Evolutionary conservation across 2,888 invertebrate species (phyloP).

Genomic region (Mythimna loreyi): DNA sequence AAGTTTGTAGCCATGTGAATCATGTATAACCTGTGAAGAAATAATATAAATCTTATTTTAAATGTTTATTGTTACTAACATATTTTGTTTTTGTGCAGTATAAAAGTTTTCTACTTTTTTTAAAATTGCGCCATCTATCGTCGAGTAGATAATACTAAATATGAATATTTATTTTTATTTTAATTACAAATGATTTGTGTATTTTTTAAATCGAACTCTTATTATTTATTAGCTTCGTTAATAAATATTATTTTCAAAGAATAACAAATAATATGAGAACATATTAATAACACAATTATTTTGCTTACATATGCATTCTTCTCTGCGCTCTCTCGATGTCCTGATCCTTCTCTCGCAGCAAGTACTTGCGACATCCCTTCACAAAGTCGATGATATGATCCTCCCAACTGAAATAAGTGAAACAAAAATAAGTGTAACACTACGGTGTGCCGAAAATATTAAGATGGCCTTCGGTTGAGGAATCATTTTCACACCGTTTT

Average conservation of each 20-base stretch:
- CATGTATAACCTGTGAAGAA: slow-evolving; percentile 37
- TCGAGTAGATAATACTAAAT: background rate
- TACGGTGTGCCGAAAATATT: too few species aligned
- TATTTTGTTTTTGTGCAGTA: too few species aligned
- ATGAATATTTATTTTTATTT: too few species aligned
- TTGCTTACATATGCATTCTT: slow-evolving; percentile 36
- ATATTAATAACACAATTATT: background rate
- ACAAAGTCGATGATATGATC: slow-evolving; percentile 49
- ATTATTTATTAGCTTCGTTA: too few species aligned
- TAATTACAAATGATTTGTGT: background rate
- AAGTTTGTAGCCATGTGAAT: slow-evolving; percentile 35
- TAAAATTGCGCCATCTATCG: slow-evolving; percentile 1
- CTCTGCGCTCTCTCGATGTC: slow-evolving; percentile 31
- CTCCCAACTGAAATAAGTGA: slow-evolving; percentile 45
- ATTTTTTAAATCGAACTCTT: background rate
- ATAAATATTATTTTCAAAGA: too few species aligned
- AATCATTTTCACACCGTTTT: too few species aligned
- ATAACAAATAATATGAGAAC: background rate
- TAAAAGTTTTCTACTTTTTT: background rate
- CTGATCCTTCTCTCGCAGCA: slow-evolving; percentile 50
- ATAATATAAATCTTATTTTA: background rate
- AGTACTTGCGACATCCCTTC: slow-evolving; percentile 52
- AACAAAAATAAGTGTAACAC: too few species aligned
- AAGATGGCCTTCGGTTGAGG: too few species aligned
- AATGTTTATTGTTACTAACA: background rate